Conservation (phyloP, 2,797 vertebrate species). For the Cygnus olor region DNA sequence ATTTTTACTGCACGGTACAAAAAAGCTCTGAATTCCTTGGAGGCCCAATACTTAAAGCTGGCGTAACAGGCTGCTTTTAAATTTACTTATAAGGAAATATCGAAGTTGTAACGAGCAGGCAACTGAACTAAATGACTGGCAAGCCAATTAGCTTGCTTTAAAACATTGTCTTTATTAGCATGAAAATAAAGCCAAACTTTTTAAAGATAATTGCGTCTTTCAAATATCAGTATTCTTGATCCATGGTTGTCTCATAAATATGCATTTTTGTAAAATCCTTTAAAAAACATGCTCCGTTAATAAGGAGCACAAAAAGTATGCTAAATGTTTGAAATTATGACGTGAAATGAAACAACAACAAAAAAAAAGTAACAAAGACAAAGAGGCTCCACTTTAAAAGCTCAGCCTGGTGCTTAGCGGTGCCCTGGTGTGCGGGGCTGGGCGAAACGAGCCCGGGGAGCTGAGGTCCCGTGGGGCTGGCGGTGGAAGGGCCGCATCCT, state of each 20-base stretch:
- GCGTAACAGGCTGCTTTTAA: background rate
- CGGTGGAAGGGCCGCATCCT: background rate
- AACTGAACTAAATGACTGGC: slow-evolving; percentile 42
- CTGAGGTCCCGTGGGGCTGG: fast-evolving
- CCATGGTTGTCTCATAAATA: slow-evolving; percentile 74
- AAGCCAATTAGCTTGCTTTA: slow-evolving; percentile 78
- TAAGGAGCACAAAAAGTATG: slow-evolving; percentile 12
- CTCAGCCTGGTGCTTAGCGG: background rate
- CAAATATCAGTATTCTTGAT: slow-evolving; percentile 69
- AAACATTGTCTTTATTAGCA: slow-evolving; percentile 74
- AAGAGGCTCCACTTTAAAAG: background rate
- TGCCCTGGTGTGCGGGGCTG: fast-evolving
- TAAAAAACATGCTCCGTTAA: slow-evolving; percentile 28
- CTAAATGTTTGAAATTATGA: background rate
- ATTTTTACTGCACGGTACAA: background rate
- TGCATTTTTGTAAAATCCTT: slow-evolving; percentile 68
- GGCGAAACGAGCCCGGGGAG: fast-evolving
- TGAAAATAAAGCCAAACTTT: slow-evolving; percentile 77
- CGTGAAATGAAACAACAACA: background rate
- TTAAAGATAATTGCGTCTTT: slow-evolving; percentile 78
- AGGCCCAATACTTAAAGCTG: background rate
- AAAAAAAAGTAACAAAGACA: background rate
- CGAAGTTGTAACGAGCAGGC: slow-evolving; percentile 58
- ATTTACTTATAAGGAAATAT: slow-evolving; percentile 41
- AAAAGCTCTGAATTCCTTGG: background rate